Evolutionary conservation across 2,888 invertebrate species (phyloP), one percentile per base, ranked within the genome.

Genomic region (Epistrophella euchroma): DNA sequence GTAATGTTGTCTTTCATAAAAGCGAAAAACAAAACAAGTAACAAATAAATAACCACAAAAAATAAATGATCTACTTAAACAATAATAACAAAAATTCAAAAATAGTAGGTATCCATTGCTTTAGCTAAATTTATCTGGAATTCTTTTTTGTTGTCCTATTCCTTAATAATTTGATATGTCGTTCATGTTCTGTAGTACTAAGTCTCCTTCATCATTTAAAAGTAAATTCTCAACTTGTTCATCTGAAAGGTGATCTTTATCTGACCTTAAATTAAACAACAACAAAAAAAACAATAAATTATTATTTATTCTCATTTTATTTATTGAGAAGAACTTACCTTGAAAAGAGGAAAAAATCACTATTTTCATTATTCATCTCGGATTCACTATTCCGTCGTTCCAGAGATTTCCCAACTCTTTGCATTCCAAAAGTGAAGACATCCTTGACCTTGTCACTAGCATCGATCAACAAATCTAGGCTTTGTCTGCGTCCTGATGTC

Each of bases 401-500:
- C 73, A 95, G 93, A 58, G 94, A 94, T 88, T 95, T 95, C 89
- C 95, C 95, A 76, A 95, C 93, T 93, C 93, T 95, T 94, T 95
- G 95, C 91, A 95, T 95, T 90, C 97, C 96, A 91, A 96, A 96
- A 73, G 94, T 95, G 88, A 97, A 95, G 90, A 96, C 95, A 92
- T 97, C 97, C 91, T 97, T 97, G 84, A 97, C 95, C 90, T 95
- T 95, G 91, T 96, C 96, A 45, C 96, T 95, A 0, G 96, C 96
- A 88, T 96, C 96, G 90, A 96, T 94, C 28, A 97, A 90, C 81
- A 96, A 95, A 89, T 97, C 97, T 40, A 97, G 92, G 87, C 96
- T 96, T 91, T 96, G 96, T 28, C 97, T 93, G 66, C 96, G 93
- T 77, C 91, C 89, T 19, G 90, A 90, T 37, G 88, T 88, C 88